phyloP scores from a whole-genome alignment of 2,888 invertebrate species.

The Scaptomyza caliginosa region DNA sequence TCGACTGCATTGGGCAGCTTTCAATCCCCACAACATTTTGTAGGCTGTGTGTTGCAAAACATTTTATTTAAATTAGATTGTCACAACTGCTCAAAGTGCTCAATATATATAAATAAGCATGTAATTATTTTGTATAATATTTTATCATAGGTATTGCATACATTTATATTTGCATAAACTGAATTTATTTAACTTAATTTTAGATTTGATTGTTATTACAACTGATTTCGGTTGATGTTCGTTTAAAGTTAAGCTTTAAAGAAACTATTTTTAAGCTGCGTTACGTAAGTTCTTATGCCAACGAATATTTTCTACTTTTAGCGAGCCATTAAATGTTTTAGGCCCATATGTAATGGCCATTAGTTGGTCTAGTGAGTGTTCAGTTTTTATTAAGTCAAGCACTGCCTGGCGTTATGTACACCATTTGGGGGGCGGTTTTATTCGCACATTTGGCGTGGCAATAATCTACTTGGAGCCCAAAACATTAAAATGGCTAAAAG shows the following conservation, averaged over 20 bases:
- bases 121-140: conserved; percentile 16
- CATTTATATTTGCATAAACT: not conserved
- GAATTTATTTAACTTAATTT: not conserved
- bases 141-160: not conserved
- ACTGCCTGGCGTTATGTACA: conserved; percentile 31
- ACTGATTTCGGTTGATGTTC: too few species aligned
- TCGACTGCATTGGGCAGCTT: conserved; percentile 15
- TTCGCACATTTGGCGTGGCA: conserved; percentile 65
- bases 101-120: not conserved
- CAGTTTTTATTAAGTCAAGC: conserved; percentile 46
- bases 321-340: conserved; percentile 30
- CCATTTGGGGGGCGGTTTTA: conserved; percentile 62
- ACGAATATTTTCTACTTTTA: conserved; percentile 29
- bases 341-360: conserved; percentile 31
- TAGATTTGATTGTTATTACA: not conserved
- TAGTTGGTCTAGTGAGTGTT: conserved; percentile 23
- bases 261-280: too few species aligned
- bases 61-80: conserved; percentile 36
- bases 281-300: conserved; percentile 11
- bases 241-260: not conserved
- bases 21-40: conserved; percentile 8
- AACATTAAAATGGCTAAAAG: conserved; percentile 68
- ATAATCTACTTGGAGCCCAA: conserved; percentile 64
- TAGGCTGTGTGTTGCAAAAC: conserved; percentile 9
- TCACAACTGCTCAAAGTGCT: conserved; percentile 4